phyloP scores from a whole-genome alignment of 64 coral and sea anemone genomes.

The Hydrozoanthus tunicans region DNA sequence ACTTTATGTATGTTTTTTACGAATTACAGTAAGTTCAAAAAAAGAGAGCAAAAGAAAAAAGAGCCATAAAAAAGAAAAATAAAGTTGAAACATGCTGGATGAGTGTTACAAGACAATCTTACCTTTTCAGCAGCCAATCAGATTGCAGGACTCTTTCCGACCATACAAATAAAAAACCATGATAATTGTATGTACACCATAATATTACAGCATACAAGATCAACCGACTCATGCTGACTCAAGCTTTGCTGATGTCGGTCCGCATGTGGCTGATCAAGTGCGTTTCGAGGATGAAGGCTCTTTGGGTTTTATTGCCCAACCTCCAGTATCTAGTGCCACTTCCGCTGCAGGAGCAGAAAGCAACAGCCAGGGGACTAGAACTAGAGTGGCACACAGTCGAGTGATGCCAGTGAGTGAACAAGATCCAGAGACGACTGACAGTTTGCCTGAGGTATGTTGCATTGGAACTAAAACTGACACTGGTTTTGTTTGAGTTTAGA shows the following conservation, averaged over 20 bases:
- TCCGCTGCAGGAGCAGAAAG: not conserved
- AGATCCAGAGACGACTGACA: constrained; percentile 19
- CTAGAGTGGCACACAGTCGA: constrained; percentile 5
- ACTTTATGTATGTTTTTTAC: no score
- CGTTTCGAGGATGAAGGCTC: not conserved
- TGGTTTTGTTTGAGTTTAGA: not conserved
- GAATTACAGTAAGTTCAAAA: no score
- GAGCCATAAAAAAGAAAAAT: no score
- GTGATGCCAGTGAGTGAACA: constrained; percentile 36
- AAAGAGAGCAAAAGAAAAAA: no score
- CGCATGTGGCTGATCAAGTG: not conserved
- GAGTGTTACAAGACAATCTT: no score
- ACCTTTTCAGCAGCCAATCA: not conserved
- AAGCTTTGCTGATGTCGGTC: constrained; percentile 24
- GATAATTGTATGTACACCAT: not conserved
- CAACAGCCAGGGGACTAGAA: not conserved
- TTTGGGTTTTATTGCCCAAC: not conserved
- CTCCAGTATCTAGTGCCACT: not conserved
- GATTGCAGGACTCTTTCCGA: not conserved
- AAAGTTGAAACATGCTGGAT: no score
- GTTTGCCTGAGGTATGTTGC: constrained; percentile 33
- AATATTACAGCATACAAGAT: constrained; percentile 17
- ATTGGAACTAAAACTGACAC: not conserved
- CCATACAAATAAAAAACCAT: not conserved
- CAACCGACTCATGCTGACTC: not conserved